Percentiles rank a stretch among this genome's conserved stretches.
Conservation (phyloP, 2,113 vertebrate genomes). For the Alligator mississippiensis region DNA sequence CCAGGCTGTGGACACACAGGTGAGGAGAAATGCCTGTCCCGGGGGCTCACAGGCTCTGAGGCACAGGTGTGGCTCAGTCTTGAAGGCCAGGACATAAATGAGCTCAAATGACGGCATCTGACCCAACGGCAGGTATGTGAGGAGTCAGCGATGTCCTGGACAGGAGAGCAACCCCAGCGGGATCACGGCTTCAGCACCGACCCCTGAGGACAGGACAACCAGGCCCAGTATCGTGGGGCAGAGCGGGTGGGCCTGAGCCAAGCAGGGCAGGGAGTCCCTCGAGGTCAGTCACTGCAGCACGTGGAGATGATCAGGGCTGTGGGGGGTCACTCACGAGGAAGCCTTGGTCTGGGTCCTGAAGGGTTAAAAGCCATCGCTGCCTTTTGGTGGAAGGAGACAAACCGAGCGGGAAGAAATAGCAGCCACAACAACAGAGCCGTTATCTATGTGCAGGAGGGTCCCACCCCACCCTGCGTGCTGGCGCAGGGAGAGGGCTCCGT, state of each 20-base stretch:
- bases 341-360: not conserved
- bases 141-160: not conserved
- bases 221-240: too few species aligned
- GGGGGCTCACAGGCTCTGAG: not conserved
- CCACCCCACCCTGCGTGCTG: not conserved
- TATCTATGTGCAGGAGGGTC: not conserved
- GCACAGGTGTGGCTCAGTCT: too few species aligned
- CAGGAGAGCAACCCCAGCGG: not conserved
- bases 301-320: not conserved
- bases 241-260: not conserved
- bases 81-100: not conserved
- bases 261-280: not conserved
- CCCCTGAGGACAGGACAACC: too few species aligned
- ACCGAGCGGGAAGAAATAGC: not conserved
- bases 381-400: not conserved
- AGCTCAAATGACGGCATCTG: not conserved
- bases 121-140: not conserved
- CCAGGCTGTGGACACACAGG: not conserved
- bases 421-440: not conserved
- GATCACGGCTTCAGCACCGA: too few species aligned
- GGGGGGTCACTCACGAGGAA: not conserved
- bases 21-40: not conserved
- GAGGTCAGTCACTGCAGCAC: not conserved
- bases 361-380: not conserved
- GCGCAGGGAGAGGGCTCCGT: accelerated